Conservation (phyloP, 1,140 invertebrate species). For the Akabosia matsudoensis region DNA sequence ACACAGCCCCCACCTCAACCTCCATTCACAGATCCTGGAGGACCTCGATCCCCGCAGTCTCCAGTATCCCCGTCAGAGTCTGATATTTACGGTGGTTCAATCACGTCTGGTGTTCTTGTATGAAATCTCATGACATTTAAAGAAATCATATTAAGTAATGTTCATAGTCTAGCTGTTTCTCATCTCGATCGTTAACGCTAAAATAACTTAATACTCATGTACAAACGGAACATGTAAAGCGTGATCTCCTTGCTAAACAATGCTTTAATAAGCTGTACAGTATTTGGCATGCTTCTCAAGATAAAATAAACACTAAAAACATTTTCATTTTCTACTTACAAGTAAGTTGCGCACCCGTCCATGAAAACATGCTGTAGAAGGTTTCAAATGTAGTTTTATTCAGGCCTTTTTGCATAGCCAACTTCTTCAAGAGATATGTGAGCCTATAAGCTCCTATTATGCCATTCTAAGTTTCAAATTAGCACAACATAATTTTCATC, state of each 20-base stretch:
- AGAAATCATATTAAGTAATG: too few relatives aligned
- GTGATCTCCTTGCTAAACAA: neutral
- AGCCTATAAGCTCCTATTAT: too few relatives aligned
- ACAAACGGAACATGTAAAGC: neutral
- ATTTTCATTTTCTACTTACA: too few relatives aligned
- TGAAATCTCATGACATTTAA: too few relatives aligned
- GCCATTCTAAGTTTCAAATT: neutral
- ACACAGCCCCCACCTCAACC: neutral
- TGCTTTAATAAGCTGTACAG: neutral
- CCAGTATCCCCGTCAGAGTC: slow-evolving; percentile 11
- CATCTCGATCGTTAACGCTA: too few relatives aligned
- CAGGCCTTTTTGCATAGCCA: too few relatives aligned
- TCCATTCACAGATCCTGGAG: neutral
- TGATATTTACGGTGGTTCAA: slow-evolving; percentile 46
- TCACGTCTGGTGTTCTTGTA: slow-evolving; percentile 45
- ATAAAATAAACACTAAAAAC: too few relatives aligned
- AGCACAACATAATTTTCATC: neutral
- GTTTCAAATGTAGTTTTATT: too few relatives aligned
- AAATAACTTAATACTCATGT: neutral
- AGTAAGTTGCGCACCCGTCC: neutral
- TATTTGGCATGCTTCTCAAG: neutral
- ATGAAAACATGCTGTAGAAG: too few relatives aligned
- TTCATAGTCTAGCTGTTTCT: too few relatives aligned
- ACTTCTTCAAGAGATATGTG: too few relatives aligned
- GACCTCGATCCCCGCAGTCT: neutral